Evolutionary conservation across 2,797 vertebrate species (phyloP).

Genomic region (Labeo calbasu): DNA sequence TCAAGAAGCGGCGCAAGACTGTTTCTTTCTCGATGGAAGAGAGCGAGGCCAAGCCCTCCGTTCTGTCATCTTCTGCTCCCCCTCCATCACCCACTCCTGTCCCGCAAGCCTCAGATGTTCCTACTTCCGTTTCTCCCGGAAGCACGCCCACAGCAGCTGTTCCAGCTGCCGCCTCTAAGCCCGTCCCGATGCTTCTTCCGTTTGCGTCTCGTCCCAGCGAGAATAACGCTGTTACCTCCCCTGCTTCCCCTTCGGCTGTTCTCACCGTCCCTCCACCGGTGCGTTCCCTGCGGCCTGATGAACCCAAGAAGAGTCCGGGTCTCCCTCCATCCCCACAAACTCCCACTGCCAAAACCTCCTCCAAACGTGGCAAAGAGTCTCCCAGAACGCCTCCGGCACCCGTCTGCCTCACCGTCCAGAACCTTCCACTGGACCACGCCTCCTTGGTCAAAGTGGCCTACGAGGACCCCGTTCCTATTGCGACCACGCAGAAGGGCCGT

Average conservation of each 20-base stretch:
- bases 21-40: conserved; percentile 87
- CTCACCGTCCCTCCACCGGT: conserved; percentile 75
- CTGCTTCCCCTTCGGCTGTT: conserved; percentile 54
- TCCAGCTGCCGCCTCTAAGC: conserved; percentile 58
- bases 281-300: conserved; percentile 66
- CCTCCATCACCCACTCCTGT: conserved; percentile 63
- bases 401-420: conserved; percentile 87
- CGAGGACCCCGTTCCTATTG: conserved; percentile 73
- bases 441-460: conserved; percentile 87
- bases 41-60: conserved; percentile 68
- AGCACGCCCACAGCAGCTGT: conserved; percentile 35
- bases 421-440: conserved; percentile 89
- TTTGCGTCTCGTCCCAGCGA: conserved; percentile 76
- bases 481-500: conserved; percentile 69
- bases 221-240: conserved; percentile 69
- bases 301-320: conserved; percentile 65
- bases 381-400: conserved; percentile 65
- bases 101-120: conserved; percentile 63
- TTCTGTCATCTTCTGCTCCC: conserved; percentile 29
- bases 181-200: conserved; percentile 75
- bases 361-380: conserved; percentile 72
- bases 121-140: conserved; percentile 50
- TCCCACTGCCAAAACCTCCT: conserved; percentile 66
- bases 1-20: conserved; percentile 91
- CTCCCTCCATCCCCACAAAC: conserved; percentile 59